These are phyloP conservation scores for Otolemur garnettii DNA, from an alignment of 2,113 vertebrate species.

Conservation along the genomic window DNA sequence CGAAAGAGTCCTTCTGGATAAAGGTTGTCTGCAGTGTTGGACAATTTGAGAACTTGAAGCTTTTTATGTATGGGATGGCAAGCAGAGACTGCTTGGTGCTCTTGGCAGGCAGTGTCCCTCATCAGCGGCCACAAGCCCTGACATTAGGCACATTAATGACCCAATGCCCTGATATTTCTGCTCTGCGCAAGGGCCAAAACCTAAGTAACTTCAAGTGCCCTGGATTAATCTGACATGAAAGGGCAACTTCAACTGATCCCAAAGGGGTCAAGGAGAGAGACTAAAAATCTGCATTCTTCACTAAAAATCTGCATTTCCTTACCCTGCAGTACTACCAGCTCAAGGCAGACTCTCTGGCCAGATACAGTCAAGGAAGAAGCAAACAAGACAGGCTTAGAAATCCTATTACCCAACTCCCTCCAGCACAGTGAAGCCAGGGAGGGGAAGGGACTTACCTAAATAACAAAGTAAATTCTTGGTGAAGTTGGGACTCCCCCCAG, in stretches of 20 bases:
- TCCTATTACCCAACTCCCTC: not conserved
- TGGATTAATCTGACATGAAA: not conserved
- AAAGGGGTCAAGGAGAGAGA: not conserved
- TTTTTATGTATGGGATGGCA: not conserved
- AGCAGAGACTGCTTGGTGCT: not conserved
- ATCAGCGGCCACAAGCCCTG: not conserved
- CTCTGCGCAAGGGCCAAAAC: not conserved
- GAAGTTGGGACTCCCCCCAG: not conserved
- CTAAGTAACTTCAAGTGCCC: slow-evolving; percentile 8
- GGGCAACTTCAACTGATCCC: not conserved
- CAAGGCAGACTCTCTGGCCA: not conserved
- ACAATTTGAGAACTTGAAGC: not conserved
- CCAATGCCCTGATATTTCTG: not conserved
- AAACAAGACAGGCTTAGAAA: not conserved
- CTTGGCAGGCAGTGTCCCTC: not conserved
- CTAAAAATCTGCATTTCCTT: slow-evolving; percentile 8
- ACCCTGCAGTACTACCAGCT: not conserved
- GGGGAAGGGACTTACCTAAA: not conserved
- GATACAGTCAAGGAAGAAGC: not conserved
- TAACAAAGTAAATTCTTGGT: not conserved
- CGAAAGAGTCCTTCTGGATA: slow-evolving; percentile 47
- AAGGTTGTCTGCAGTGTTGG: not conserved
- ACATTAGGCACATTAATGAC: not conserved
- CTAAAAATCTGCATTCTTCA: not conserved
- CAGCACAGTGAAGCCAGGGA: not conserved